Conservation (phyloP, 2,113 vertebrate species). For the Pelmatolapia mariae region DNA sequence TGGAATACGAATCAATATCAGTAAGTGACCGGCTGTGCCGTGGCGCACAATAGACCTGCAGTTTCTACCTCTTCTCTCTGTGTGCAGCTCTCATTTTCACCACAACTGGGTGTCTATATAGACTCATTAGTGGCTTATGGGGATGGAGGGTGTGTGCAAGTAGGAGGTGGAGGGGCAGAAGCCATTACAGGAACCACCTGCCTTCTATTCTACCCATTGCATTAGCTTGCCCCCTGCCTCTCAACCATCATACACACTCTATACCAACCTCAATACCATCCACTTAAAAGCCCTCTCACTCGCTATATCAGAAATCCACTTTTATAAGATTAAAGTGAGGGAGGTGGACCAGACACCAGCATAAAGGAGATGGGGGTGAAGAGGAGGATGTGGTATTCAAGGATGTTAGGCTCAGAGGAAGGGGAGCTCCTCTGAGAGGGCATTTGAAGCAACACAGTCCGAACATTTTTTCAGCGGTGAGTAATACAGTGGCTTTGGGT, state of each 20-base stretch:
- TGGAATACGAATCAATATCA: slow-evolving; percentile 53
- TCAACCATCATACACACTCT: slow-evolving; percentile 12
- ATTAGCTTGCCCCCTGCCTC: slow-evolving; percentile 8
- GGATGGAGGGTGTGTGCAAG: not conserved
- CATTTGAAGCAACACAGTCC: not conserved
- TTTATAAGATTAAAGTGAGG: slow-evolving; percentile 61
- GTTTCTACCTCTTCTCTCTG: not conserved
- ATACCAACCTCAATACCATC: slow-evolving; percentile 52
- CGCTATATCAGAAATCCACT: slow-evolving; percentile 54
- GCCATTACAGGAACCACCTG: slow-evolving; percentile 67
- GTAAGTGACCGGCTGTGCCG: slow-evolving; percentile 48
- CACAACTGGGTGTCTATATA: slow-evolving; percentile 36
- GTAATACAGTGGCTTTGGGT: slow-evolving; percentile 11
- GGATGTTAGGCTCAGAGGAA: slow-evolving; percentile 19
- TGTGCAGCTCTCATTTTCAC: slow-evolving; percentile 31
- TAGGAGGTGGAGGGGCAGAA: not conserved
- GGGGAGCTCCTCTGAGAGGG: not conserved
- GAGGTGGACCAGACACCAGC: slow-evolving; percentile 27
- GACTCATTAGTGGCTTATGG: slow-evolving; percentile 43
- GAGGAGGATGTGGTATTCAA: not conserved
- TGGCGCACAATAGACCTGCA: not conserved
- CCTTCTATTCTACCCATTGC: slow-evolving; percentile 7
- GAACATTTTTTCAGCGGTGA: slow-evolving; percentile 3
- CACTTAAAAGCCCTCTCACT: slow-evolving; percentile 59
- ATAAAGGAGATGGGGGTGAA: not conserved